These are phyloP conservation scores for Hoplias malabaricus DNA, from an alignment of 2,113 vertebrate genomes.

Conservation along the genomic window DNA sequence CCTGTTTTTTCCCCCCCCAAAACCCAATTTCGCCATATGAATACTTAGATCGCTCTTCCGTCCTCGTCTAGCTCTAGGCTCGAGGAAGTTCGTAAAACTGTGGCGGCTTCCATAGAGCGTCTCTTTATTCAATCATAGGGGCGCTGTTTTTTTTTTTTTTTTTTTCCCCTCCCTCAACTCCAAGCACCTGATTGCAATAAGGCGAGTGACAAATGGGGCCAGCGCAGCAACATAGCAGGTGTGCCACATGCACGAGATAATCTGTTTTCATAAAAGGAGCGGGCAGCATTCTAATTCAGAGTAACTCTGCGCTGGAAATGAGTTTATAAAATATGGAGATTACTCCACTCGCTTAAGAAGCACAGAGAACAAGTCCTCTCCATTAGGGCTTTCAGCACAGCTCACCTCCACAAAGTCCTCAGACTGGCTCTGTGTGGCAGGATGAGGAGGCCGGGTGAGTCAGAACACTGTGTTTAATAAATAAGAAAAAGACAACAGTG, in stretches of 20 bases:
- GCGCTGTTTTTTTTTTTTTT: slow-evolving; percentile 32
- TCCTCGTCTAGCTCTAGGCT: slow-evolving; percentile 57
- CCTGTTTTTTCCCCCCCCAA: slow-evolving; percentile 51
- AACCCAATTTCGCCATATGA: slow-evolving; percentile 63
- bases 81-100: slow-evolving; percentile 60
- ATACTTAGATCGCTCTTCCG: slow-evolving; percentile 59
- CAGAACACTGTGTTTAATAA: too few relatives aligned
- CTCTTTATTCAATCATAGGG: slow-evolving; percentile 68
- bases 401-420: slow-evolving; percentile 4
- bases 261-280: slow-evolving; percentile 70
- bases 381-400: slow-evolving; percentile 37
- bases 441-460: too few relatives aligned
- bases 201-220: slow-evolving; percentile 62
- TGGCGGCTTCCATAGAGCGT: slow-evolving; percentile 59
- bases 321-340: slow-evolving; percentile 67
- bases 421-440: too few relatives aligned
- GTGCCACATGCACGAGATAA: slow-evolving; percentile 59
- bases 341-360: slow-evolving; percentile 52
- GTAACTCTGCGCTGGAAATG: slow-evolving; percentile 55
- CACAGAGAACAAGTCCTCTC: slow-evolving; percentile 28
- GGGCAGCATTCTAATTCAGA: slow-evolving; percentile 60
- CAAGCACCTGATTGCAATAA: slow-evolving; percentile 68
- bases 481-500: too few relatives aligned
- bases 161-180: slow-evolving; percentile 48
- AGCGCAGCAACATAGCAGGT: slow-evolving; percentile 55